Base-by-base conservation (phyloP, 2,113 vertebrate genomes). In the Cervus canadensis region DNA sequence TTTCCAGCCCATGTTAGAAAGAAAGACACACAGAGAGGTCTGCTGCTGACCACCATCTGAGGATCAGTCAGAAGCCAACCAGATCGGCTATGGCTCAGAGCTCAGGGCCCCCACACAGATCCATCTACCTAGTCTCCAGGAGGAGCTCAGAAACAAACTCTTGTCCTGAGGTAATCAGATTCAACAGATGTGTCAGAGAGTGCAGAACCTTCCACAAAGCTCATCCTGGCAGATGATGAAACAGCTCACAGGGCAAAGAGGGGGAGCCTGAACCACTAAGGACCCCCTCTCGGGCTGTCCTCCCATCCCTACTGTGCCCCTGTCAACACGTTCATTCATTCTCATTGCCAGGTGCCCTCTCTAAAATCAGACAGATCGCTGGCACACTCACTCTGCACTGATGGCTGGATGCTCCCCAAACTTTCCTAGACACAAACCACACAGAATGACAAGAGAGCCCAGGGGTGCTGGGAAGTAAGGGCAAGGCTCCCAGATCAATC, bases 101-200 rank as follows among this genome's bases (percentile, higher is more conserved):
- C 64, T 60, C 48, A 16, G 71, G 57, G 21, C 2, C 48, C 36
- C 62, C 16, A 4, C 64, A 56, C 52, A 48, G 2, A 60, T 40
- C 79, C 40, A 76, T 60, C 71, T 4, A 50, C 40, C 83, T 8
- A 10, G 19, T 21, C 62, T 92, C 85, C 2, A 43, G 85, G 83
- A 92, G 94, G 64, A 48, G 9, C 21, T 25, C 57, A 90, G 90
- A 93, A 86, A 82, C 13, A 45, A 60, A 94, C 14, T 67, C 52
- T 85, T 23, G 21, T 8, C 9, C 90, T 50, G 30, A 0, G 7
- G 93, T 48, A 71, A 64, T 60, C 87, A 54, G 82, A 97, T 57
- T 94, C 17, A 1, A 84, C 83, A 97, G 97, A 95, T n/a, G 43
- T 33, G 64, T 79, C 62, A 45, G 87, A 92, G 97, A 88, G 95